Evolutionary conservation across 2,113 vertebrate genomes (phyloP).

Genomic region (human): DNA sequence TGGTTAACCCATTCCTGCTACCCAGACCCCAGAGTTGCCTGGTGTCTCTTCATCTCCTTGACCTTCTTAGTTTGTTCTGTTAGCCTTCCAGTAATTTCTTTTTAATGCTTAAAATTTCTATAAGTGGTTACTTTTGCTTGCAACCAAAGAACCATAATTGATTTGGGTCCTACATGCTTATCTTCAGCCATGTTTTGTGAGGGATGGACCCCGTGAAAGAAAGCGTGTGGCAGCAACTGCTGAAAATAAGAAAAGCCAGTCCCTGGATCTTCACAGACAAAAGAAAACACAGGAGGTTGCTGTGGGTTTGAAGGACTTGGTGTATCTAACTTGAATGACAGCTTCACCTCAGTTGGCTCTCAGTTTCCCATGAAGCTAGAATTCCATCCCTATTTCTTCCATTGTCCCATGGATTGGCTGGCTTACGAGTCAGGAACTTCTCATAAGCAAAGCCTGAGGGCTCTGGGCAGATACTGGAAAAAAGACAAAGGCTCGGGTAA

Average conservation of each 20-base stretch:
- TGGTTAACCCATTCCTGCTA: neutral
- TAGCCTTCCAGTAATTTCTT: neutral
- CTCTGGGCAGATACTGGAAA: neutral
- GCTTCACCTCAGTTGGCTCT: neutral
- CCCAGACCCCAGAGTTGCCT: neutral
- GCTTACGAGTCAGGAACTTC: neutral
- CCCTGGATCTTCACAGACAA: neutral
- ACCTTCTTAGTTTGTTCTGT: neutral
- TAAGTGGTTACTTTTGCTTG: neutral
- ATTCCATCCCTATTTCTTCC: neutral
- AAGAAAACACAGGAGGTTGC: neutral
- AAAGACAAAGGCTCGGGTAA: neutral
- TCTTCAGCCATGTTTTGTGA: neutral
- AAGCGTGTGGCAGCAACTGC: neutral
- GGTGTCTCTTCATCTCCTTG: neutral
- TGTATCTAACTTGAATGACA: neutral
- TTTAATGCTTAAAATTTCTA: constrained; percentile 1
- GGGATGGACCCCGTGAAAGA: neutral
- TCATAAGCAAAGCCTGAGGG: neutral
- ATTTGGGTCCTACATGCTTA: neutral
- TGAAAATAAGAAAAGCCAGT: neutral
- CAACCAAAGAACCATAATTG: neutral
- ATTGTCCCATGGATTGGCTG: neutral
- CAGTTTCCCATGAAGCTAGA: neutral
- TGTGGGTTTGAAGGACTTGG: neutral